Percentiles rank a stretch among this genome's conserved stretches.
Conservation (phyloP, 2,888 invertebrate genomes). For the Plutella xylostella region DNA sequence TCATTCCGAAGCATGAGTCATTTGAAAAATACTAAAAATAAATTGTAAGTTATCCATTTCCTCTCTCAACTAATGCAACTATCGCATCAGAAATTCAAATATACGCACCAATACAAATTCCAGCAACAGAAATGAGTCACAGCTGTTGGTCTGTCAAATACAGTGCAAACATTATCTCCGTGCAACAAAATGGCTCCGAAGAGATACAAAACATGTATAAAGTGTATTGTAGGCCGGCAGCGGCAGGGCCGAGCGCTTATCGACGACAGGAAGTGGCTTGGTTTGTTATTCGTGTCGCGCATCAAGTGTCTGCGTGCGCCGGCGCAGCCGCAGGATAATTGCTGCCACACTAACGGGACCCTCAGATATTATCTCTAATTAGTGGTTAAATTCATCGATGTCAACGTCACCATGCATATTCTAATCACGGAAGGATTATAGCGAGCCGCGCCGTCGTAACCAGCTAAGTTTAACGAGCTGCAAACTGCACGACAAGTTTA, state of each 20-base stretch:
- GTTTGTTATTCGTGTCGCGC: constrained; percentile 69
- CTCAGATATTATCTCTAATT: constrained; percentile 48
- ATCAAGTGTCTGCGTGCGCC: constrained; percentile 46
- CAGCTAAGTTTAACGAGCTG: background rate
- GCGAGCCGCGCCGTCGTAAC: background rate
- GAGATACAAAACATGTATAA: constrained; percentile 1
- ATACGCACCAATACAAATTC: constrained; percentile 3
- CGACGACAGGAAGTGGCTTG: constrained; percentile 64
- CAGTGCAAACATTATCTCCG: constrained; percentile 3
- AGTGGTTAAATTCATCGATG: constrained; percentile 31
- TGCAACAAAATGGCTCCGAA: background rate
- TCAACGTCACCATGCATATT: constrained; percentile 29
- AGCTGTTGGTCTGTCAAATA: background rate
- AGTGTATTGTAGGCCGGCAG: background rate
- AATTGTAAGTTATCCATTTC: no score
- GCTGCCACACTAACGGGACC: constrained; percentile 50
- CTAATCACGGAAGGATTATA: constrained; percentile 14
- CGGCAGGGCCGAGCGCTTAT: constrained; percentile 28
- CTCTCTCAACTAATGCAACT: no score
- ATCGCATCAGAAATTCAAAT: no score
- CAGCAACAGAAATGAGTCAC: background rate
- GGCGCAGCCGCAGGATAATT: constrained; percentile 47
- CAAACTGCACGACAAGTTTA: background rate
- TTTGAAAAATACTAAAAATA: no score
- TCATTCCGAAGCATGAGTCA: no score